phyloP scores from a whole-genome alignment of 53 echinoderm and acorn worm species.

The Echinometra lucunter region DNA sequence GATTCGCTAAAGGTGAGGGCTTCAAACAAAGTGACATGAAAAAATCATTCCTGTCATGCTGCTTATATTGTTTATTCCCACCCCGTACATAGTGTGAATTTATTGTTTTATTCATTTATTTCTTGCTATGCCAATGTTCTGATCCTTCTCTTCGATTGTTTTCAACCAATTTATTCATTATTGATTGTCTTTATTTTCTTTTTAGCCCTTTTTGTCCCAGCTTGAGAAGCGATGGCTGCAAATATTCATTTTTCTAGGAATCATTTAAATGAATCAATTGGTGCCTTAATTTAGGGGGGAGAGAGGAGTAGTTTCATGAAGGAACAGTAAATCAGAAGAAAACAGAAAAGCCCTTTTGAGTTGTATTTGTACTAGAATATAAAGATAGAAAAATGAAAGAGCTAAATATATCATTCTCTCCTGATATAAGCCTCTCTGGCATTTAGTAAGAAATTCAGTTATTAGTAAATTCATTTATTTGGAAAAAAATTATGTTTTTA shows the following conservation, averaged over 20 bases:
- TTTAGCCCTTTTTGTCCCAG: neutral
- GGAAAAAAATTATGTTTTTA: too few species aligned
- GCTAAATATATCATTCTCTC: too few species aligned
- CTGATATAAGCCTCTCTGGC: too few species aligned
- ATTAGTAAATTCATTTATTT: too few species aligned
- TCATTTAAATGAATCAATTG: neutral
- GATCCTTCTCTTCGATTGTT: neutral
- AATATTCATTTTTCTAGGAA: neutral
- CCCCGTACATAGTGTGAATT: constrained; percentile 13
- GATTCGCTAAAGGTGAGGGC: constrained; percentile 99
- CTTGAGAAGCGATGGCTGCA: neutral
- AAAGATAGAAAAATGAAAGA: too few species aligned
- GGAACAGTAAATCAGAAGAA: too few species aligned
- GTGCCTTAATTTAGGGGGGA: neutral
- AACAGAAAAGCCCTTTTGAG: neutral
- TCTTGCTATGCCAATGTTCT: constrained; percentile 34
- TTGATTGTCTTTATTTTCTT: neutral
- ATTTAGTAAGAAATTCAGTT: too few species aligned
- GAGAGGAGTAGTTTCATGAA: too few species aligned
- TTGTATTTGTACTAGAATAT: neutral
- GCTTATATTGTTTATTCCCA: constrained; percentile 35
- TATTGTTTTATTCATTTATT: constrained; percentile 26
- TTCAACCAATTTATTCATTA: constrained; percentile 18
- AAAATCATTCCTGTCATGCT: constrained; percentile 63
- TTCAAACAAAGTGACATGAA: constrained; percentile 54